A percentile compares a stretch with the other conserved stretches of the same genome.
phyloP scores from a whole-genome alignment of 2,113 vertebrate species.

The Brachypodius melanocephalos region DNA sequence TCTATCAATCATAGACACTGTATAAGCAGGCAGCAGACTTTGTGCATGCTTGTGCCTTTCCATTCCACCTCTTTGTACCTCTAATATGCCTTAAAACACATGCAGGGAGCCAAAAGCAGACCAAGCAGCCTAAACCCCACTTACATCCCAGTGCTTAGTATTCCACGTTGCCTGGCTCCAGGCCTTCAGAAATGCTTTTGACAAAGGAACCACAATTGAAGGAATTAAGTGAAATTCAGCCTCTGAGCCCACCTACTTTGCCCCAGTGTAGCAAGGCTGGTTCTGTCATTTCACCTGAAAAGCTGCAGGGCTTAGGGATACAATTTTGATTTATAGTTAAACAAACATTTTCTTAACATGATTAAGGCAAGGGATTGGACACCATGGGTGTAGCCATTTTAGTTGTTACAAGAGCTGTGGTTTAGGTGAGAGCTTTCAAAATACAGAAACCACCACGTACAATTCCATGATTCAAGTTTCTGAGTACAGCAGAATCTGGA shows the following conservation, averaged over 20 bases:
- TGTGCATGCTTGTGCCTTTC: not conserved
- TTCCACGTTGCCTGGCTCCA: not conserved
- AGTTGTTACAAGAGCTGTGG: constrained; percentile 7
- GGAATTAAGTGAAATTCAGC: constrained; percentile 28
- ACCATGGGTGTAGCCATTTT: not conserved
- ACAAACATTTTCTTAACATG: constrained; percentile 34
- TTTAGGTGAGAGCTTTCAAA: constrained; percentile 41
- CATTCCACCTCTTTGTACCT: not conserved
- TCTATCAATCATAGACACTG: not conserved
- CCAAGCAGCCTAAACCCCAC: not conserved
- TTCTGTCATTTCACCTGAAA: constrained; percentile 33
- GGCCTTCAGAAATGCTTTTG: constrained; percentile 26
- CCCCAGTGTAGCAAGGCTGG: not conserved
- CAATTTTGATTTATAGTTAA: constrained; percentile 32
- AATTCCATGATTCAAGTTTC: not conserved
- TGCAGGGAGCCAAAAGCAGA: not conserved
- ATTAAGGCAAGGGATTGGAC: not conserved
- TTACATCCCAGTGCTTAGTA: not conserved
- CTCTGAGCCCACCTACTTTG: constrained; percentile 56
- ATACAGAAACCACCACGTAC: not conserved
- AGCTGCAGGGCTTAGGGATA: not conserved
- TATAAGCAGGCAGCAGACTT: not conserved
- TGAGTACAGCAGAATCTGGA: constrained; percentile 25
- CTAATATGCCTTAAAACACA: not conserved
- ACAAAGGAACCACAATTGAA: constrained; percentile 18